Evolutionary conservation across 2,113 vertebrate genomes (phyloP).

Genomic region (Glaucidium brasilianum): DNA sequence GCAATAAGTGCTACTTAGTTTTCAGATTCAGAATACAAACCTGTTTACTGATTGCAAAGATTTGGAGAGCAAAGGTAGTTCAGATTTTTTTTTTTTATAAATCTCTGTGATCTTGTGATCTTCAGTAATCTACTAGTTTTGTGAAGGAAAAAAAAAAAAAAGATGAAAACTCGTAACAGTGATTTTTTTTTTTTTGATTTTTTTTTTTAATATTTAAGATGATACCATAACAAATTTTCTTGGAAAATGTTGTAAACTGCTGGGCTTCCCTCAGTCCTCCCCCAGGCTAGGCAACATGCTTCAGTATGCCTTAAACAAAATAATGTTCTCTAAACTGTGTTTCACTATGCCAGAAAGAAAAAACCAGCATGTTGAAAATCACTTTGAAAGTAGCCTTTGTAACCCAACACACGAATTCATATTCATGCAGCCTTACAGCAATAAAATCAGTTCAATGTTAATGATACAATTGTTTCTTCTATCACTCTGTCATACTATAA

Average conservation of each 20-base stretch:
- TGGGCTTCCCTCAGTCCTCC: not conserved
- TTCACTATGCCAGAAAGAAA: not conserved
- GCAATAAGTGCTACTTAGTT: not conserved
- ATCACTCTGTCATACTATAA: not conserved
- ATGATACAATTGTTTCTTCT: conserved; percentile 32
- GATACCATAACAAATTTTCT: not conserved
- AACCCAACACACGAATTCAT: not conserved
- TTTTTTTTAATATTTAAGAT: not conserved
- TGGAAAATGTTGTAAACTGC: not conserved
- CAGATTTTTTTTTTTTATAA: not conserved
- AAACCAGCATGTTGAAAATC: not conserved
- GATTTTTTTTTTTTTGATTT: not conserved
- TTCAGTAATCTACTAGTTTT: not conserved
- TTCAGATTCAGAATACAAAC: not conserved
- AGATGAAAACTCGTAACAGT: not conserved
- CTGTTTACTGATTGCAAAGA: not conserved
- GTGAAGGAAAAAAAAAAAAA: not conserved
- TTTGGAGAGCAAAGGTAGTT: not conserved
- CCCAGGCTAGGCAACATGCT: not conserved
- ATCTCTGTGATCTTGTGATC: not conserved
- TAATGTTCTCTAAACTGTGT: not conserved
- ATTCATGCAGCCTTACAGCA: conserved; percentile 33
- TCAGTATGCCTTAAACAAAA: not conserved
- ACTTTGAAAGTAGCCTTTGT: conserved; percentile 35
- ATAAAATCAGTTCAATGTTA: conserved; percentile 39